phyloP scores from a whole-genome alignment of 2,888 invertebrate species.

The Epirrhoe alternata region DNA sequence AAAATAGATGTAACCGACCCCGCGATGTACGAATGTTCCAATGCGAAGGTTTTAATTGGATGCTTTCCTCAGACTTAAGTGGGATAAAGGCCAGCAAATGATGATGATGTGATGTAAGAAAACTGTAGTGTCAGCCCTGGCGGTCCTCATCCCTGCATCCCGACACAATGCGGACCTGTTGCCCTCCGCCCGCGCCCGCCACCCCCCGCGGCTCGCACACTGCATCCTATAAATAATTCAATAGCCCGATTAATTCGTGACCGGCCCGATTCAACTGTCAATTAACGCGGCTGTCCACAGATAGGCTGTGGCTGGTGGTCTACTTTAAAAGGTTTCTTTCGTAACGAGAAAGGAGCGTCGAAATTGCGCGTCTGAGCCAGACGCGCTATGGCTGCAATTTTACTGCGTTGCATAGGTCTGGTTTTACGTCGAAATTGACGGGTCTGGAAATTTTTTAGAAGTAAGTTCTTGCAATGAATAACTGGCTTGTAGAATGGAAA shows the following conservation, averaged over 20 bases:
- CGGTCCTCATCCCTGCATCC: slow-evolving; percentile 71
- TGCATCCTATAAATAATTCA: slow-evolving; percentile 81
- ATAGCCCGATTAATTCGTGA: slow-evolving; percentile 78
- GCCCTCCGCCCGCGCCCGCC: slow-evolving; percentile 48
- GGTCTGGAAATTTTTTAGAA: not conserved
- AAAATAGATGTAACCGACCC: too few relatives aligned
- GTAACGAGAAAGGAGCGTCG: slow-evolving; percentile 18
- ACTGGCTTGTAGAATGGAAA: too few relatives aligned
- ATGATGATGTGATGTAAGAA: not conserved
- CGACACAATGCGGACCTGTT: slow-evolving; percentile 80
- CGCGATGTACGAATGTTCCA: too few relatives aligned
- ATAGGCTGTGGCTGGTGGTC: slow-evolving; percentile 37
- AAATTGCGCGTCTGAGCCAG: slow-evolving; percentile 8
- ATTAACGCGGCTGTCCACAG: slow-evolving; percentile 66
- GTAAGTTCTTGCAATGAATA: not conserved
- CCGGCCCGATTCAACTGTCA: slow-evolving; percentile 81
- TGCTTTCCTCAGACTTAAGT: too few relatives aligned
- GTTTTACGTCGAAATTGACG: not conserved
- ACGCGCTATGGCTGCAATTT: not conserved
- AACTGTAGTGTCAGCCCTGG: slow-evolving; percentile 54
- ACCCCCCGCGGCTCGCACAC: slow-evolving; percentile 57
- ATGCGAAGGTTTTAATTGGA: too few relatives aligned
- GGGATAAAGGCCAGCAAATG: not conserved
- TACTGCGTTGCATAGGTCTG: not conserved
- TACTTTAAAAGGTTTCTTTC: slow-evolving; percentile 31